Evolutionary conservation across 2,113 vertebrate genomes (phyloP), one percentile per base, ranked within the genome.

Genomic region (Zosterops borbonicus): DNA sequence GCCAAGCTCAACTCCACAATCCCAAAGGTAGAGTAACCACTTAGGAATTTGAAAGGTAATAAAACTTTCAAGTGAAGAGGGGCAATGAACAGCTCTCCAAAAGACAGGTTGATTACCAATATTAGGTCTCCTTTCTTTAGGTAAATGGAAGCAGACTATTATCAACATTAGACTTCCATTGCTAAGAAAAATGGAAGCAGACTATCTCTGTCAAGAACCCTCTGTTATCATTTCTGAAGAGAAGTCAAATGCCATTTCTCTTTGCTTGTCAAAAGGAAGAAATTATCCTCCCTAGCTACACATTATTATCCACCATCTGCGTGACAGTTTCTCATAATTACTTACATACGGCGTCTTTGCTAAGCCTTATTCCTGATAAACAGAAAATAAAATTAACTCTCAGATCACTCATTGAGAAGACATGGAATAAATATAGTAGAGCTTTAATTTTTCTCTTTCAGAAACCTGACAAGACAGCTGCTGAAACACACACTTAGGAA

Each of bases 371-470:
- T 98, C 95, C 95, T n/a, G 85, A 98, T 97, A 98, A 97, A 97
- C 92, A 98, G 96, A 97, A 98, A 98, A 98, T 98, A 98, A 98
- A 98, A 98, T 98, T 96, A 98, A 98, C 95, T 97, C 80, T 96
- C 89, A 96, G 93, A 97, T 95, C 94, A 96, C 94, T 97, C 93
- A 95, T 87, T 95, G 83, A 95, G 89, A 82, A 97, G 83, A 84
- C 79, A 97, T 92, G 76, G 76, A 97, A 97, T 97, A 98, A 97
- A 98, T 97, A 97, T 88, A 95, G 97, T 92, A 94, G 69, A 87
- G 82, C 73, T 97, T 97, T 97, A 95, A 91, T 97, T 97, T 97
- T 97, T 94, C 62, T 89, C 56, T 97, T 98, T 97, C 94, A 97
- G 78, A 96, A 97, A 97, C 92, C 97, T 98, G 96, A 93, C 94